Evolutionary conservation across 2,888 invertebrate species (phyloP), one percentile per base, ranked within the genome.

Genomic region (Xestia xanthographa): DNA sequence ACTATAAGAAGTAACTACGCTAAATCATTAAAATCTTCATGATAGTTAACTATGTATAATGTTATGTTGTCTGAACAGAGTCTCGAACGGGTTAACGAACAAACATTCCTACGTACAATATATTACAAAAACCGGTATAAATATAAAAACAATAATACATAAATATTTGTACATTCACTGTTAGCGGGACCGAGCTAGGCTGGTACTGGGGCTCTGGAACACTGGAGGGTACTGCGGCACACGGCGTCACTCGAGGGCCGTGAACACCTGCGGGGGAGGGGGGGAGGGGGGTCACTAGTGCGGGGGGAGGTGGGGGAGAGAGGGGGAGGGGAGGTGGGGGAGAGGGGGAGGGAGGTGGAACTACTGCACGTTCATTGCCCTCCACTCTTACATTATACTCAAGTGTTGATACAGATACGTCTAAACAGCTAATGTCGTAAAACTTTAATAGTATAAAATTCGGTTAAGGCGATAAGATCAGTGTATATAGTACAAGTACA

Each of bases 401-500:
- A 58, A 80, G 66, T 75, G 77, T 80, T 72, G 77, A 74, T 82
- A 87, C 77, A 85, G 77, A 81, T 77, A 88, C 71, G 76, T 81
- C 87, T 89, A 87, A 85, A 88, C 87, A 88, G 88, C 90, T 90
- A 91, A 90, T 88, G 82, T 88, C 83, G 87, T 91, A 86, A 90
- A 86, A 83, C 86, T 90, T 89, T 83, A 90, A 88, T 90, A 78
- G 90, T 92, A 92, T 91, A 91, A 92, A 92, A 93, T 92, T 92
- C 93, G 91, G 92, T 89, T 92, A 93, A 93, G 92, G 94, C 93
- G 90, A 92, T 92, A 92, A 91, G 91, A 92, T 92, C 90, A 87
- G 91, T 92, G 88, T 86, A 86, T 85, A 87, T 77, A 86, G 80
- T 79, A 83, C 77, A 73, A 86, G 74, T 74, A 78, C 83, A 74